Evolutionary conservation across 2,888 invertebrate species (phyloP), one percentile per base, ranked within the genome.

Genomic region (Lasioglossum marginatum): DNA sequence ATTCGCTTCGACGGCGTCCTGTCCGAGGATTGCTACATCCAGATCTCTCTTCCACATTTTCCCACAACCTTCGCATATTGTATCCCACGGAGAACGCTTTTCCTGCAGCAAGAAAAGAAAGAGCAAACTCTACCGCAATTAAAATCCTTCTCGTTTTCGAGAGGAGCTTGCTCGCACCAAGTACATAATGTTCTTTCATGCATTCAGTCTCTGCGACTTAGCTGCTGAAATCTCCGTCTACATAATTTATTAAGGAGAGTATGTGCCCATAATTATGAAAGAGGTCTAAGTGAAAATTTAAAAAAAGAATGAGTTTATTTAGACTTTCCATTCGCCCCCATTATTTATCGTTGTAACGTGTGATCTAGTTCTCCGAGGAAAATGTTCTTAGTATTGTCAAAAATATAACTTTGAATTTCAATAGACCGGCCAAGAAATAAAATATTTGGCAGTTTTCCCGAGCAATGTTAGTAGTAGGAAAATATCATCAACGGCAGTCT

Each of bases 1-100:
- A 87, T 83, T 81, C 82, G 86, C 72, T 85, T 79, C 75, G 79
- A 81, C 81, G 75, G 66, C 57, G 74, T 79, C 71, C 48, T 57
- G 66, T 43, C 31, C 40, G 72, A 31, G 70, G 12, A 78, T 72
- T 72, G 72, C 72, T 23, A n/a, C 63, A 57, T 37, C 23, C 5
- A 57, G n/a, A 40, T 73, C 19, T 78, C 52, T 31, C 31, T 40
- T 27, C 10, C 4, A 31, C 66, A 66, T 66, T 66, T 66, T 66
- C 66, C 19, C 34, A 66, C 34, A 23, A 34, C 10, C 34, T 66
- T 34, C 34, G 19, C 66, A 34, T 34, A 34, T 8, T 34, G 27
- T 31, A 16, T 60, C 27, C 5, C 27, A 16, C 60, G 60, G 10
- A 16, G 27, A 27, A 60, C 12, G n/a, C 4, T 57, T 16, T 60